A percentile compares a stretch with the other conserved stretches of the same genome.
These are phyloP conservation scores for Oreocharis arfaki DNA, from an alignment of 2,113 vertebrate species.

Conservation along the genomic window DNA sequence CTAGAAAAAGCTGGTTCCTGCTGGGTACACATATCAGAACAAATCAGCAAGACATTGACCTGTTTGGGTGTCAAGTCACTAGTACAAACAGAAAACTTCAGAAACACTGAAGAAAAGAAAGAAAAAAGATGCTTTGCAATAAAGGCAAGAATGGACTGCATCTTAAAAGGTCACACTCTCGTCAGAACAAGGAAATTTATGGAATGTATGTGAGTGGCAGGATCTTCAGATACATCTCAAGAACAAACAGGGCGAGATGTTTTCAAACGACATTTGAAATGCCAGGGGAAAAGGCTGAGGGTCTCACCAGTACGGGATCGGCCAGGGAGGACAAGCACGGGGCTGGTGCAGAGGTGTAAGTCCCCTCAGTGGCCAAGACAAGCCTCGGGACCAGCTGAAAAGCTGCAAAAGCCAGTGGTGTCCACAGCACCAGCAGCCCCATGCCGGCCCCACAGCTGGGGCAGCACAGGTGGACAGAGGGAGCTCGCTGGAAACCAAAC, in stretches of 20 bases:
- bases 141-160: neutral
- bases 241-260: neutral
- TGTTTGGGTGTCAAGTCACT: conserved; percentile 33
- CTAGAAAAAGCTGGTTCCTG: neutral
- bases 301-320: neutral
- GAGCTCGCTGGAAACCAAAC: neutral
- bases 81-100: conserved; percentile 25
- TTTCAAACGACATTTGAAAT: neutral
- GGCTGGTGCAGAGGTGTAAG: neutral
- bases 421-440: neutral
- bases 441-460: neutral
- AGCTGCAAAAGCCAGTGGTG: neutral
- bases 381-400: neutral
- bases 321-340: neutral
- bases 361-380: neutral
- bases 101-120: neutral
- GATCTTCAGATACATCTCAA: neutral
- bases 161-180: neutral
- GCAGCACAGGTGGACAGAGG: neutral
- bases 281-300: neutral
- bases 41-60: conserved; percentile 43
- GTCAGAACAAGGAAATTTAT: conserved; percentile 27
- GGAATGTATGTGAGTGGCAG: neutral
- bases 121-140: conserved; percentile 4
- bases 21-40: neutral